phyloP scores from a whole-genome alignment of 2,888 invertebrate species.

The Scaptomyza polygonia region DNA sequence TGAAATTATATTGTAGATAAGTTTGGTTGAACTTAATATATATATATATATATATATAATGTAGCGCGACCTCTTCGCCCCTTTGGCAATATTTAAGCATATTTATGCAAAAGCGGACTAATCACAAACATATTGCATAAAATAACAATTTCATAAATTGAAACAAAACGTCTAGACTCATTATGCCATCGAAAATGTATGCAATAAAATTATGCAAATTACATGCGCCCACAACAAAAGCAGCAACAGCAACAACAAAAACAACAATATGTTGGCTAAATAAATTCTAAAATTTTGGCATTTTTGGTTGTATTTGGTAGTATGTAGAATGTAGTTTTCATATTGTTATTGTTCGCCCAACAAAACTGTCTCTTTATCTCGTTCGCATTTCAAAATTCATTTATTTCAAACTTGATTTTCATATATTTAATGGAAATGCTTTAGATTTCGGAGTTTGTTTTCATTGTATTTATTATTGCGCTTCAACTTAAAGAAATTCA shows the following conservation, averaged over 20 bases:
- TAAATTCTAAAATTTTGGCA: slow-evolving; percentile 36
- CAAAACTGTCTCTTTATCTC: slow-evolving; percentile 26
- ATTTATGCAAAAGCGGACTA: slow-evolving; percentile 71
- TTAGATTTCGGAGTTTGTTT: slow-evolving; percentile 8
- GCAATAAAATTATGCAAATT: slow-evolving; percentile 76
- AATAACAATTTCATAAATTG: slow-evolving; percentile 73
- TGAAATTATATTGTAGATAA: slow-evolving; percentile 11
- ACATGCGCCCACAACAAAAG: slow-evolving; percentile 6
- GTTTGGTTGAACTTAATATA: too few species aligned
- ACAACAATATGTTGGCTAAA: slow-evolving; percentile 25
- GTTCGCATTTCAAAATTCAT: slow-evolving; percentile 33
- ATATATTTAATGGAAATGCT: slow-evolving; percentile 18
- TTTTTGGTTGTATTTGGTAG: slow-evolving; percentile 11
- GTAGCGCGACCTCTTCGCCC: not conserved
- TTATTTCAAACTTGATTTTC: slow-evolving; percentile 34
- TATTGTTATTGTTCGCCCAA: slow-evolving; percentile 12
- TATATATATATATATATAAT: too few species aligned
- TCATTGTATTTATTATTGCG: slow-evolving; percentile 3
- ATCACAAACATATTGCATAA: slow-evolving; percentile 78
- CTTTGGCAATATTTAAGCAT: slow-evolving; percentile 34
- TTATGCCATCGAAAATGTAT: slow-evolving; percentile 65
- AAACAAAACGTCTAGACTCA: slow-evolving; percentile 77
- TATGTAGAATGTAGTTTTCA: not conserved
- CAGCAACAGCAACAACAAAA: slow-evolving; percentile 10
- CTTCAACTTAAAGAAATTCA: not conserved